A percentile compares a stretch with the other conserved stretches of the same genome.
phyloP scores from a whole-genome alignment of 2,797 vertebrate species.

The Mormyrus hasselquistii region DNA sequence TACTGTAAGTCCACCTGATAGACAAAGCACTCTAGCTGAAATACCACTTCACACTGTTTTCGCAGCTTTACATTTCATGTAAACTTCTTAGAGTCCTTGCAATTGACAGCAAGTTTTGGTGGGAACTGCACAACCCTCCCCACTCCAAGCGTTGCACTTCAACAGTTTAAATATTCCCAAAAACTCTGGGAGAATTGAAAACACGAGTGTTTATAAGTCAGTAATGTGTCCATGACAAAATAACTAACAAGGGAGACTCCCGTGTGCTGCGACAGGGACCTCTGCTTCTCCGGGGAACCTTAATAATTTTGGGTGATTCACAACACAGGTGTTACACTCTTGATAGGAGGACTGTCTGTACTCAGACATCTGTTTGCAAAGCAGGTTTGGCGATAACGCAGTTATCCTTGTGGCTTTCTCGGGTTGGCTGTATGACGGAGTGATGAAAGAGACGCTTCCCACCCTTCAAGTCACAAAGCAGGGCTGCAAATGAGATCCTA shows the following conservation, averaged over 20 bases:
- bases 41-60: not conserved
- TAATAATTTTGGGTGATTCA: no score
- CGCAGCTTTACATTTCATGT: not conserved
- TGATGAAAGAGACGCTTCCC: not conserved
- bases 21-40: not conserved
- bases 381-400: constrained; percentile 22
- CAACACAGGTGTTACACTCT: not conserved
- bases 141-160: constrained; percentile 17
- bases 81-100: constrained; percentile 15
- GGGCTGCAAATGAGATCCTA: not conserved
- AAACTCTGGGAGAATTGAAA: not conserved
- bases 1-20: not conserved
- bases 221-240: not conserved
- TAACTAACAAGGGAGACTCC: not conserved
- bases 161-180: not conserved
- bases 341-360: not conserved
- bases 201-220: not conserved
- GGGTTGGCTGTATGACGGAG: not conserved
- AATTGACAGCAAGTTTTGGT: not conserved
- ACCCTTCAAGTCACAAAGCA: not conserved
- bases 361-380: constrained; percentile 16
- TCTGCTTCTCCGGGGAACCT: not conserved
- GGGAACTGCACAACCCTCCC: not conserved
- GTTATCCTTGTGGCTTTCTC: not conserved
- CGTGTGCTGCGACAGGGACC: not conserved